Conservation (phyloP, 2,888 invertebrate species). For the Apodemia duryi region DNA sequence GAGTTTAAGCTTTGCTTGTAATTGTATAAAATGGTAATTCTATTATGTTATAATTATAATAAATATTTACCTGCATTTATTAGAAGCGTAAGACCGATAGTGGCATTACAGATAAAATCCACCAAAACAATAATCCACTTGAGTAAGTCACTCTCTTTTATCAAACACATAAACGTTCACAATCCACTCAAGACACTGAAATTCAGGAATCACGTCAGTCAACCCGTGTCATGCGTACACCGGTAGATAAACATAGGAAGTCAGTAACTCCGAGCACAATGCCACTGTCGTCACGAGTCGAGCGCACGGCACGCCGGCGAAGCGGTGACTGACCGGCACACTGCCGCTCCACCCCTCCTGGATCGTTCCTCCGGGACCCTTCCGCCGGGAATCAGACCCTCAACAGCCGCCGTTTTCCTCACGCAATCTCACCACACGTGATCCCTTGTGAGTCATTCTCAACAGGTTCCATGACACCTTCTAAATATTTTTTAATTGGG, state of each 20-base stretch:
- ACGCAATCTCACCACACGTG: slow-evolving; percentile 46
- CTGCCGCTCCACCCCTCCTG: slow-evolving; percentile 71
- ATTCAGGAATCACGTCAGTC: slow-evolving; percentile 50
- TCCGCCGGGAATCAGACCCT: slow-evolving; percentile 65
- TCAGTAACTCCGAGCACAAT: slow-evolving; percentile 30
- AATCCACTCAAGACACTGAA: slow-evolving; percentile 56
- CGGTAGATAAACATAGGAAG: slow-evolving; percentile 61
- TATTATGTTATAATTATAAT: background rate
- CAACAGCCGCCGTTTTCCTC: slow-evolving; percentile 39
- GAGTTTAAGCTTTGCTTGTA: too few species aligned
- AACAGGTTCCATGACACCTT: slow-evolving; percentile 35
- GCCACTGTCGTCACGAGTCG: slow-evolving; percentile 40
- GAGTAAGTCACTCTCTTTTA: slow-evolving; percentile 60
- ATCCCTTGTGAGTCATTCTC: slow-evolving; percentile 39
- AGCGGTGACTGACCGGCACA: slow-evolving; percentile 79
- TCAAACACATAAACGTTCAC: slow-evolving; percentile 62
- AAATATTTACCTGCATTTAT: slow-evolving; percentile 47
- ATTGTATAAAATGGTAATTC: too few species aligned
- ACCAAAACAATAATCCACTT: slow-evolving; percentile 53
- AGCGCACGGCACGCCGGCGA: slow-evolving; percentile 68
- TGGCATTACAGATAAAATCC: slow-evolving; percentile 56
- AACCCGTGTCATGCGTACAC: slow-evolving; percentile 54
- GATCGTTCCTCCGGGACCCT: slow-evolving; percentile 71
- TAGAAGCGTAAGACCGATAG: slow-evolving; percentile 39
- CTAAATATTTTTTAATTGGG: slow-evolving; percentile 3